Base-by-base conservation (phyloP, 1,140 invertebrate genomes). In the Cepaea nemoralis region DNA sequence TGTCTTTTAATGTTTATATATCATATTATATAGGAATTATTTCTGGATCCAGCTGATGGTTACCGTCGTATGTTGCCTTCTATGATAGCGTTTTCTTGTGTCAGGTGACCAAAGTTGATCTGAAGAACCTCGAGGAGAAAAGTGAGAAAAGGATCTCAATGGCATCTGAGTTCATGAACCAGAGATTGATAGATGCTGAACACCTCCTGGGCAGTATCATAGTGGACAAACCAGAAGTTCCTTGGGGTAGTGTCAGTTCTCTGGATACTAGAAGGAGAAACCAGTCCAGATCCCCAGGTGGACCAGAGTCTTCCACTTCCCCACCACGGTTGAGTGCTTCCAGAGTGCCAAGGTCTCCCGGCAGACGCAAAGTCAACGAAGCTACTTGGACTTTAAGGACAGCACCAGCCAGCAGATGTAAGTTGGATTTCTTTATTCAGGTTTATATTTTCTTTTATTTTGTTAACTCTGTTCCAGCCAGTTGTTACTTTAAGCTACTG, bases 131-230 rank as follows among this genome's bases (percentile, higher is more conserved):
- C 27, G 82, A 83, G 24, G 78, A 84, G 33, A 80, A 85, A 22
- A 80, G 86, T 42, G 83, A 84, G 55, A 83, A 80, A 2, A 77
- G 86, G 1, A 86, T 86, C 27, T 33, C 55, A 31, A 31, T 80
- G 73, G 82, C 66, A 14, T 73, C 82, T 63, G 77, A 85, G 33
- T 77, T 86, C 70, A 87, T 89, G 85, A 73, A 77, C 12, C 83
- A 80, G 48, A 80, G 89, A 27, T 31, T 89, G 16, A 66, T 85
- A 40, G 87, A 89, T 24, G 89, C 89, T 14, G 84, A 87, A 40
- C 67, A 86, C 33, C 80, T 90, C 3, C 81, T 90, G 55, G 87
- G 86, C 55, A 86, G 86, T 63, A 87, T 89, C 27, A 67, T 90
- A 27, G 86, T 85, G 35, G 88, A 89, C 55, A 85, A 87, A 66